A percentile compares a stretch with the other conserved stretches of the same genome.
Evolutionary conservation across 2,113 vertebrate genomes (phyloP).

Genomic region (Dicaeum eximium): DNA sequence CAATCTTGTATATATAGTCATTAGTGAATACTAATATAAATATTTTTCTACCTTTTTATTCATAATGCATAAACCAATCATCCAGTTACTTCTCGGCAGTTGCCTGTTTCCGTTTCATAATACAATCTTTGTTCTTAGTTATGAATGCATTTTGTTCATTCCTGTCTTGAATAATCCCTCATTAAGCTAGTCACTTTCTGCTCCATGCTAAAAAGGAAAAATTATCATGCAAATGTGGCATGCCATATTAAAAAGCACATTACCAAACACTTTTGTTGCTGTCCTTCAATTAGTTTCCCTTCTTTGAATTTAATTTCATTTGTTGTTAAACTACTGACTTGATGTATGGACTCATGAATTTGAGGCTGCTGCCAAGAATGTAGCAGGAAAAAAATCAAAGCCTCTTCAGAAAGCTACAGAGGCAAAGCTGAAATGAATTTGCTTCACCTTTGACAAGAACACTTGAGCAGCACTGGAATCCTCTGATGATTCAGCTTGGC

Average conservation of each 20-base stretch:
- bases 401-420: constrained; percentile 65
- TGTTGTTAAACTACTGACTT: constrained; percentile 80
- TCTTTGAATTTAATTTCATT: constrained; percentile 83
- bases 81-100: constrained; percentile 73
- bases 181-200: constrained; percentile 81
- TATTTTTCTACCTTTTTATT: constrained; percentile 83
- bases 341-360: constrained; percentile 78
- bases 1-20: constrained; percentile 79
- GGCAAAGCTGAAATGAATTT: constrained; percentile 74
- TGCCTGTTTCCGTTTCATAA: constrained; percentile 76
- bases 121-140: constrained; percentile 81
- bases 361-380: constrained; percentile 72
- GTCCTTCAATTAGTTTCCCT: constrained; percentile 82
- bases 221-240: constrained; percentile 80
- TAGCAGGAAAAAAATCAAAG: constrained; percentile 69
- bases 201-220: constrained; percentile 79
- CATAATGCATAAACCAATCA: constrained; percentile 82
- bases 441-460: constrained; percentile 81
- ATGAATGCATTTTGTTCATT: constrained; percentile 79
- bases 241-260: constrained; percentile 79
- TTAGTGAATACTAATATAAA: constrained; percentile 84
- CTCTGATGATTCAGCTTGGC: constrained; percentile 78
- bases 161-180: constrained; percentile 81
- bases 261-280: constrained; percentile 76
- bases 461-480: constrained; percentile 71